Evolutionary conservation across 2,888 invertebrate genomes (phyloP).

Genomic region (Tenthredo mesomela): DNA sequence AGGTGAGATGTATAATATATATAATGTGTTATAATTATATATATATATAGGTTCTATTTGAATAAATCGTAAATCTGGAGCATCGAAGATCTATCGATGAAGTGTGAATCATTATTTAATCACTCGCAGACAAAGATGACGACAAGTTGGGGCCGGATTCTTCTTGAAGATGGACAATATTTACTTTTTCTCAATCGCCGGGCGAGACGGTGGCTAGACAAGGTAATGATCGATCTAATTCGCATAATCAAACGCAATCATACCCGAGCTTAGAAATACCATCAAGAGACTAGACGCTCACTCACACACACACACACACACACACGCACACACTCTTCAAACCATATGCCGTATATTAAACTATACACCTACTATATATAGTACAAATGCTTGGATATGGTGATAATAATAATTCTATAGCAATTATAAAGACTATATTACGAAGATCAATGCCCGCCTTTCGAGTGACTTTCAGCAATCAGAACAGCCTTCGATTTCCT

Average conservation of each 20-base stretch:
- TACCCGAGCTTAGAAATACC: conserved; percentile 39
- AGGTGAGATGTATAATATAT: too few relatives aligned
- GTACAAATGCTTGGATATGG: neutral
- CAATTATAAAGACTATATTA: neutral
- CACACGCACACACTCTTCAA: neutral
- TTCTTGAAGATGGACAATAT: conserved; percentile 70
- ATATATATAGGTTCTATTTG: neutral
- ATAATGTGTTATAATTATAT: neutral
- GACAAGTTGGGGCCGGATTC: conserved; percentile 52
- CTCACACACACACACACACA: neutral
- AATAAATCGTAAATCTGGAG: neutral
- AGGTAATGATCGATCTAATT: conserved; percentile 77
- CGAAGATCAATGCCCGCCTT: conserved; percentile 25
- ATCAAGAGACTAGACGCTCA: neutral
- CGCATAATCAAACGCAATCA: conserved; percentile 69
- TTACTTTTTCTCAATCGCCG: conserved; percentile 71
- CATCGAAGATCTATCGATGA: neutral
- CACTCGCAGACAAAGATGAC: conserved; percentile 47
- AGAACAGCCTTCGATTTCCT: neutral
- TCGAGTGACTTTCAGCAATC: conserved; percentile 14
- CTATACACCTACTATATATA: neutral
- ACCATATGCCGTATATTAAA: neutral
- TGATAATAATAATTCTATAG: conserved; percentile 8
- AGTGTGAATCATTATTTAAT: neutral
- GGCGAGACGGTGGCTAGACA: conserved; percentile 76